phyloP scores from a whole-genome alignment of 2,797 vertebrate species.

The Rhinella marina region DNA sequence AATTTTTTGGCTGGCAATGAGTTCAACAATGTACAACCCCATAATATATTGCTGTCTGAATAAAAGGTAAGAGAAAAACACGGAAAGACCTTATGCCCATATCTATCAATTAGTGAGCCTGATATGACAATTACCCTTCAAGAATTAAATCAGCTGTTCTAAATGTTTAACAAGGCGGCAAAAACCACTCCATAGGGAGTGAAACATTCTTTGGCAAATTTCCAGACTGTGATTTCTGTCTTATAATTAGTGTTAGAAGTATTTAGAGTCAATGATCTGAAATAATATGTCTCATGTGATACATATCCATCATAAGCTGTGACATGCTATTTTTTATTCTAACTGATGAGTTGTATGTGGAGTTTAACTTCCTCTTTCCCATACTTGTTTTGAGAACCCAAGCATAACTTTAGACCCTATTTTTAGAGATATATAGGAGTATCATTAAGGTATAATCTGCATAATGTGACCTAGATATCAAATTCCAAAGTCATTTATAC shows the following conservation, averaged over 20 bases:
- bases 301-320: conserved; percentile 21
- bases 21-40: conserved; percentile 98
- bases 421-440: not conserved
- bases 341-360: not conserved
- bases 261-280: conserved; percentile 40
- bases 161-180: conserved; percentile 49
- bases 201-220: conserved; percentile 30
- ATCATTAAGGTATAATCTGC: not conserved
- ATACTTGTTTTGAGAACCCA: not conserved
- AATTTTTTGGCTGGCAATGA: conserved; percentile 97
- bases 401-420: not conserved
- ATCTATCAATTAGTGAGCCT: conserved; percentile 40
- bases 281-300: conserved; percentile 46
- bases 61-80: conserved; percentile 84
- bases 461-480: not conserved
- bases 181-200: conserved; percentile 30
- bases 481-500: not conserved
- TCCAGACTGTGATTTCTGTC: conserved; percentile 39
- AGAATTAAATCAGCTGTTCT: conserved; percentile 50
- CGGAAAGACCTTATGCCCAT: not conserved
- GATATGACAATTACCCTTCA: conserved; percentile 58
- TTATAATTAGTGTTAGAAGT: conserved; percentile 50
- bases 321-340: not conserved
- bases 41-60: conserved; percentile 99
- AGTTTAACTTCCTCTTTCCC: not conserved